Evolutionary conservation across 2,888 invertebrate genomes (phyloP).

Genomic region (Andrena minutula): DNA sequence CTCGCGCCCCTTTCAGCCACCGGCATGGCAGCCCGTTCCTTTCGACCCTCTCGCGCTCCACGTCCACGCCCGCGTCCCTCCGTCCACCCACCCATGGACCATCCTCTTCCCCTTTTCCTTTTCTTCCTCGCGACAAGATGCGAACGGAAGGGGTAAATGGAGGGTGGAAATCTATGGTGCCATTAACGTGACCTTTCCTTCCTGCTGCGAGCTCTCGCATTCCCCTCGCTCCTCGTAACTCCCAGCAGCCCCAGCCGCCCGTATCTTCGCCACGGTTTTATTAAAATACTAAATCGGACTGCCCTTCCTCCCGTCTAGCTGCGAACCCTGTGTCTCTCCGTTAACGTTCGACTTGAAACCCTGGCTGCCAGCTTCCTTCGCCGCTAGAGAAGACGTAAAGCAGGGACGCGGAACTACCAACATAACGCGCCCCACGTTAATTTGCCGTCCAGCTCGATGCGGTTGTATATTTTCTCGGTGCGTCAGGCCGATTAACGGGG

Average conservation of each 20-base stretch:
- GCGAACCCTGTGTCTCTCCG: background rate
- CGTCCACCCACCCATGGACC: slow-evolving; percentile 14
- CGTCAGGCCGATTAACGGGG: slow-evolving; percentile 13
- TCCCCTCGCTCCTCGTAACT: slow-evolving; percentile 54
- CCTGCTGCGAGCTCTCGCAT: slow-evolving; percentile 30
- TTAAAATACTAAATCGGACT: slow-evolving; percentile 74
- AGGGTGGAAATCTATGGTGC: slow-evolving; percentile 75
- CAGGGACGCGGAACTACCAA: too few species aligned
- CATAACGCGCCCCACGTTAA: background rate
- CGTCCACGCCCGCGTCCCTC: background rate
- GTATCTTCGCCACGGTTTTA: slow-evolving; percentile 66
- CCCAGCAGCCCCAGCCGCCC: slow-evolving; percentile 35
- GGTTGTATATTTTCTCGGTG: slow-evolving; percentile 1
- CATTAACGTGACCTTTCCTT: slow-evolving; percentile 69
- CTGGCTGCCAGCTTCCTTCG: background rate
- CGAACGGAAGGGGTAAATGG: slow-evolving; percentile 64
- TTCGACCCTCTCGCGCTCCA: slow-evolving; percentile 6
- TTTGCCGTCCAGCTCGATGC: background rate
- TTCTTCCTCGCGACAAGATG: slow-evolving; percentile 49
- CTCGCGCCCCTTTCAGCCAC: slow-evolving; percentile 72
- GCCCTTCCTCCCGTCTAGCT: background rate
- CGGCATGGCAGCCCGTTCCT: slow-evolving; percentile 52
- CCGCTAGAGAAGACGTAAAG: too few species aligned
- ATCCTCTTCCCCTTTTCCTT: slow-evolving; percentile 28
- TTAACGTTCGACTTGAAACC: background rate